A percentile compares a stretch with the other conserved stretches of the same genome.
phyloP scores from a whole-genome alignment of 2,797 vertebrate genomes.

The Cossypha dichroa region DNA sequence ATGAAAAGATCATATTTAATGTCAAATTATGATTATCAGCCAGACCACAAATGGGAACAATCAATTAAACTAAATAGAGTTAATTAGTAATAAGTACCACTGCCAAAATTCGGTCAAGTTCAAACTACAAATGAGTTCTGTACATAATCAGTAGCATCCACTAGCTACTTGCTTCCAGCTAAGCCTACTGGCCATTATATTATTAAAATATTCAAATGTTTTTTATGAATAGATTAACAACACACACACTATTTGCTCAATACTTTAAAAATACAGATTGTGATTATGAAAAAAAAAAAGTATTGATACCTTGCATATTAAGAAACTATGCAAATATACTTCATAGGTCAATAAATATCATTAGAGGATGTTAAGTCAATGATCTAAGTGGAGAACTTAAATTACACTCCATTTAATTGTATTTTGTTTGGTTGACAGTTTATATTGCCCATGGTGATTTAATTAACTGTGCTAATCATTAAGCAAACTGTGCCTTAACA shows the following conservation, averaged over 20 bases:
- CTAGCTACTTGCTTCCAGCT: background rate
- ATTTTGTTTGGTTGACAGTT: conserved; percentile 23
- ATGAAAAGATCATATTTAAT: background rate
- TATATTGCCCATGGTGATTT: background rate
- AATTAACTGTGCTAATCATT: conserved; percentile 27
- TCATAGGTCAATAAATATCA: background rate
- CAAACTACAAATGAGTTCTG: background rate
- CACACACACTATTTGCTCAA: background rate
- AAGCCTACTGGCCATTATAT: background rate
- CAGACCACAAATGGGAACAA: background rate
- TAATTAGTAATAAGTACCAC: background rate
- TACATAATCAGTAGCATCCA: background rate
- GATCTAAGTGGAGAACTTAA: background rate
- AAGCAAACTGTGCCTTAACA: conserved; percentile 13
- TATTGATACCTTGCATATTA: background rate
- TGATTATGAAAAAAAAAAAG: background rate
- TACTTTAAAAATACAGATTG: background rate
- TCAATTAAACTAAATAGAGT: background rate
- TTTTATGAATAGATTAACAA: background rate
- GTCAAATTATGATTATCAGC: background rate
- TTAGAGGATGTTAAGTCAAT: background rate
- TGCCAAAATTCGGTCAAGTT: background rate
- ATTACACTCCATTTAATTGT: background rate
- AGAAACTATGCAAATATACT: background rate
- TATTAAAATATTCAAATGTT: background rate